phyloP scores from a whole-genome alignment of 2,797 vertebrate species.

The Garrulus glandarius region DNA sequence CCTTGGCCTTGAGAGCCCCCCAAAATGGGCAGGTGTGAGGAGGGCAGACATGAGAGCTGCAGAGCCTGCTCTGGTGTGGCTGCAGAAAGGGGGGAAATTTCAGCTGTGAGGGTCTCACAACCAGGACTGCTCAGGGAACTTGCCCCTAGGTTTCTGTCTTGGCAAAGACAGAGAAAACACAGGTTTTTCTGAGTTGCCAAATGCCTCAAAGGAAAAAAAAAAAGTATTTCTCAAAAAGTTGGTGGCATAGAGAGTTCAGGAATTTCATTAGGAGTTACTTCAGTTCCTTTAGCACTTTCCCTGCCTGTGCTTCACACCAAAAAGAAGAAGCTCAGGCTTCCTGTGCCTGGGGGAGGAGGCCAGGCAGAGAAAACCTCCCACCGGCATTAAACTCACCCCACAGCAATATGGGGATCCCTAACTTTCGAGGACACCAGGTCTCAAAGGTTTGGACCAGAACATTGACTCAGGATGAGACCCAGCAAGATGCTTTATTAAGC shows the following conservation, averaged over 20 bases:
- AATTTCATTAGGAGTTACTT: background rate
- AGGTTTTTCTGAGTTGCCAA: background rate
- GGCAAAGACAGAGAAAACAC: rapidly evolving
- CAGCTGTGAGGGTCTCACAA: rapidly evolving
- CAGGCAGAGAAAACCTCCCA: background rate
- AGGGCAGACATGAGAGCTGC: rapidly evolving
- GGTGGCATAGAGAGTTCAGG: background rate
- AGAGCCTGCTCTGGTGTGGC: rapidly evolving
- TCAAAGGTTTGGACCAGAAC: background rate
- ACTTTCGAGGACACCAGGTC: background rate
- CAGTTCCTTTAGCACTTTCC: background rate
- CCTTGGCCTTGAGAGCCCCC: rapidly evolving
- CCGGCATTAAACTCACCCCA: background rate
- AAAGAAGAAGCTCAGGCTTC: background rate
- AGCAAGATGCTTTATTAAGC: background rate
- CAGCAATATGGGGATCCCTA: background rate
- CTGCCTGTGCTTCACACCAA: background rate
- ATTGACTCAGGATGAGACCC: background rate
- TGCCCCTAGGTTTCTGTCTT: rapidly evolving
- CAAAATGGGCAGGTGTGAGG: background rate
- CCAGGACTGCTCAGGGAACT: background rate
- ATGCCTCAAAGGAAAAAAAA: background rate
- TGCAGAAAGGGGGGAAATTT: background rate
- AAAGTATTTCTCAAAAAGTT: background rate
- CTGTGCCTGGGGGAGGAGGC: background rate